A percentile compares a stretch with the other conserved stretches of the same genome.
Conservation (phyloP, 2,797 vertebrate species). For the Acanthis flammea region DNA sequence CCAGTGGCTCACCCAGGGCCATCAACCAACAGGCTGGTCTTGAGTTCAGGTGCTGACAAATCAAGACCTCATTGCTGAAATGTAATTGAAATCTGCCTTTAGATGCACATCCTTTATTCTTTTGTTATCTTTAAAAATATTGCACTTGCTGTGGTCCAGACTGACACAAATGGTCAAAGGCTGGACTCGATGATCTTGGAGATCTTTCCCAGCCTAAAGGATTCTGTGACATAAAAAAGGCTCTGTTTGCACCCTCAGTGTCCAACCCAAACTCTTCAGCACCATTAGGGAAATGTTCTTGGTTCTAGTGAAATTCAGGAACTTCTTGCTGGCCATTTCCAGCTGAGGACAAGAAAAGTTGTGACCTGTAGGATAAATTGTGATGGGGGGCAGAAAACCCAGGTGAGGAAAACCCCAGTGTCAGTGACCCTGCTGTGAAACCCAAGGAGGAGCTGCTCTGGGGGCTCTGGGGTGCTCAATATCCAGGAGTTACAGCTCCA, state of each 20-base stretch:
- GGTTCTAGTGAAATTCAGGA: conserved; percentile 1
- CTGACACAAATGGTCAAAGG: background rate
- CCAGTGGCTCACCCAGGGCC: background rate
- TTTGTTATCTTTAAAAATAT: background rate
- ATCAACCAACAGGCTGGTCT: background rate
- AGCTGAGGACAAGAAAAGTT: background rate
- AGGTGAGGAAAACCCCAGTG: background rate
- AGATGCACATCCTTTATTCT: background rate
- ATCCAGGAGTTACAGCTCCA: background rate
- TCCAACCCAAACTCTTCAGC: conserved; percentile 1
- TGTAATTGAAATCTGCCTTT: background rate
- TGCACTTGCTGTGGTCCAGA: background rate
- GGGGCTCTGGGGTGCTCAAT: background rate
- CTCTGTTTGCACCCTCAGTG: background rate
- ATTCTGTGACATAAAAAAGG: background rate
- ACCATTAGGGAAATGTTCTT: background rate
- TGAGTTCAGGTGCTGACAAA: background rate
- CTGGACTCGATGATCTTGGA: fast-evolving
- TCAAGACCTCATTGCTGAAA: background rate
- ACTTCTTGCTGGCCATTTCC: background rate
- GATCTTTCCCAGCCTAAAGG: background rate
- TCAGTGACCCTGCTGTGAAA: background rate
- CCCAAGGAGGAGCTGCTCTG: background rate
- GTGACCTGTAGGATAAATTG: background rate
- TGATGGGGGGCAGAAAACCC: background rate